Conservation (phyloP, 2,797 vertebrate species). For the Phoxinus dragarum region DNA sequence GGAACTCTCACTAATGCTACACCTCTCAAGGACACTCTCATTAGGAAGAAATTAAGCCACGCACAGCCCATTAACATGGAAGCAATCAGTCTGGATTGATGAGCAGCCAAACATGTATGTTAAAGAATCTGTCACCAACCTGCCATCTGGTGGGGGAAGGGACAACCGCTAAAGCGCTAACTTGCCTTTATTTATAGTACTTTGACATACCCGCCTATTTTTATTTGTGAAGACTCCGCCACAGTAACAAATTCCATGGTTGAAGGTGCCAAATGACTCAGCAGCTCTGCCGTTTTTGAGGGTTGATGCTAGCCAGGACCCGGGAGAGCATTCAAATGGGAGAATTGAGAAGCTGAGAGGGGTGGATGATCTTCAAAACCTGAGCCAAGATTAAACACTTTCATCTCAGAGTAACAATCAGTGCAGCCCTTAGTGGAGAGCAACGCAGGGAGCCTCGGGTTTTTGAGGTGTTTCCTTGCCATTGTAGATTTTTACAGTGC, state of each 20-base stretch:
- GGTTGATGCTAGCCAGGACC: conserved; percentile 48
- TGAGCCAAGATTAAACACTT: conserved; percentile 61
- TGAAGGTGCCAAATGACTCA: conserved; percentile 35
- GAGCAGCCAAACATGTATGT: conserved; percentile 57
- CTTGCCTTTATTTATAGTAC: background rate
- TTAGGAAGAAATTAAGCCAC: conserved; percentile 67
- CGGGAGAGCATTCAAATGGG: conserved; percentile 54
- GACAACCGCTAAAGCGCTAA: conserved; percentile 23
- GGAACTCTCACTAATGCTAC: conserved; percentile 22
- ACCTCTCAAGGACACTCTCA: conserved; percentile 67
- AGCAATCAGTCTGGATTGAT: conserved; percentile 68
- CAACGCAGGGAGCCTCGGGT: background rate
- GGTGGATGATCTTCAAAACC: conserved; percentile 65
- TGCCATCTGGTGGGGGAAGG: conserved; percentile 68
- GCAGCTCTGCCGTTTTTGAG: conserved; percentile 33
- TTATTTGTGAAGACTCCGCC: background rate
- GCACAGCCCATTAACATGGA: conserved; percentile 67
- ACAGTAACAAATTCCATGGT: background rate
- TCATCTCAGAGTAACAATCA: conserved; percentile 42
- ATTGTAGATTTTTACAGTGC: background rate
- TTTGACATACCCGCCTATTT: background rate
- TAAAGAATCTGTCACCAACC: conserved; percentile 65
- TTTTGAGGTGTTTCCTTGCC: background rate
- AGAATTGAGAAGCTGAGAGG: conserved; percentile 48
- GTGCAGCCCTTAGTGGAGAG: background rate